These are phyloP conservation scores for Mythimna lalbum DNA, from an alignment of 2,888 invertebrate genomes.

Conservation along the genomic window DNA sequence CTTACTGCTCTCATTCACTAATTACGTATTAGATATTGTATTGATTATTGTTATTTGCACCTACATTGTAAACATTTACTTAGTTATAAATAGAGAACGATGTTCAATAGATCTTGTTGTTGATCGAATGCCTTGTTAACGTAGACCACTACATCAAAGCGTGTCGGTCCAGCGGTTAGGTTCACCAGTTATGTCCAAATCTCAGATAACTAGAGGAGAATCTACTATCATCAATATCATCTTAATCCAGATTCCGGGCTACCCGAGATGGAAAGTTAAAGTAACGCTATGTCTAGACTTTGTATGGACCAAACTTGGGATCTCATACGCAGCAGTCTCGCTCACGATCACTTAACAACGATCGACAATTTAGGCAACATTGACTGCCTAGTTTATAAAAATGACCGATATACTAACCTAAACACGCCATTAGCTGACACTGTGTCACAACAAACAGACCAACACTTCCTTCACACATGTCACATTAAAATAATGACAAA, in stretches of 20 bases:
- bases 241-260: too few relatives aligned
- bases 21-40: background rate
- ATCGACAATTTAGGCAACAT: background rate
- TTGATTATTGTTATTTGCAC: background rate
- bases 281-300: too few relatives aligned
- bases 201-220: too few relatives aligned
- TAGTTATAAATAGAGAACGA: background rate
- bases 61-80: background rate
- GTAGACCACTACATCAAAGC: background rate
- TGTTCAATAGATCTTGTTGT: background rate
- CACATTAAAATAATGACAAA: conserved; percentile 62
- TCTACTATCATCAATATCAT: too few relatives aligned
- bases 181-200: background rate
- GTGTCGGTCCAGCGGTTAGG: background rate
- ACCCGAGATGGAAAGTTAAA: too few relatives aligned
- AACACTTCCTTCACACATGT: conserved; percentile 29
- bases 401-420: background rate
- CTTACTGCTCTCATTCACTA: too few relatives aligned
- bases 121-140: background rate
- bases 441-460: conserved; percentile 3
- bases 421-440: background rate
- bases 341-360: too few relatives aligned
- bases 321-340: too few relatives aligned
- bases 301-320: too few relatives aligned
- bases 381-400: background rate